phyloP scores from a whole-genome alignment of 2,888 invertebrate species.

The Zygogramma bicolorata region DNA sequence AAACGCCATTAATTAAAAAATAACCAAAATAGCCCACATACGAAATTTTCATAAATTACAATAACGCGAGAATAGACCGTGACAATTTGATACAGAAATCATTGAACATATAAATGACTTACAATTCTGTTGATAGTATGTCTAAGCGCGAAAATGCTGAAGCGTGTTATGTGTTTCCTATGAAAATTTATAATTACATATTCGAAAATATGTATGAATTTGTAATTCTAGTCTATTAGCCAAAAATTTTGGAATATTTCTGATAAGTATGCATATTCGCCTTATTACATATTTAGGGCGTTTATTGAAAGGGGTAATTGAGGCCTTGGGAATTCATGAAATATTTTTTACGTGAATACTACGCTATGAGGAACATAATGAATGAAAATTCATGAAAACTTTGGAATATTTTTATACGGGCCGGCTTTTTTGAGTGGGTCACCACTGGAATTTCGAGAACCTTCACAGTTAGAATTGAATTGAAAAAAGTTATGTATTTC shows the following conservation, averaged over 20 bases:
- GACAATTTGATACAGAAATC: conserved; percentile 25
- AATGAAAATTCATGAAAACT: too few relatives aligned
- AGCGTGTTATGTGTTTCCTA: background rate
- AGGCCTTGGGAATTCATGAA: background rate
- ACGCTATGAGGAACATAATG: too few relatives aligned
- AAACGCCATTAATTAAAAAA: conserved; percentile 41
- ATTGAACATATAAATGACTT: conserved; percentile 16
- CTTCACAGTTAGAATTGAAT: too few relatives aligned
- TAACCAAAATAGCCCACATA: conserved; percentile 29
- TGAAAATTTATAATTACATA: conserved; percentile 6
- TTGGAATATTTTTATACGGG: too few relatives aligned
- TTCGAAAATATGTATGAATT: conserved; percentile 7
- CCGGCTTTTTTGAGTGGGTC: too few relatives aligned
- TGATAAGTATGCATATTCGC: background rate
- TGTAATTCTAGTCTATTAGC: conserved; percentile 1
- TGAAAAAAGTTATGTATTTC: too few relatives aligned
- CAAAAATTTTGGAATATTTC: background rate
- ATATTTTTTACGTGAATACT: too few relatives aligned
- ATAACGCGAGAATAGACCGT: conserved; percentile 27
- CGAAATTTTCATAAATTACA: conserved; percentile 34
- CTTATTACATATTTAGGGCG: background rate
- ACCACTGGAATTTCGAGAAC: too few relatives aligned
- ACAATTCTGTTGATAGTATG: conserved; percentile 6
- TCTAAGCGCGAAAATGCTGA: background rate
- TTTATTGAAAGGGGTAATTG: background rate